These are phyloP conservation scores for Scleropages formosus DNA, from an alignment of 2,797 vertebrate species.

Conservation along the genomic window DNA sequence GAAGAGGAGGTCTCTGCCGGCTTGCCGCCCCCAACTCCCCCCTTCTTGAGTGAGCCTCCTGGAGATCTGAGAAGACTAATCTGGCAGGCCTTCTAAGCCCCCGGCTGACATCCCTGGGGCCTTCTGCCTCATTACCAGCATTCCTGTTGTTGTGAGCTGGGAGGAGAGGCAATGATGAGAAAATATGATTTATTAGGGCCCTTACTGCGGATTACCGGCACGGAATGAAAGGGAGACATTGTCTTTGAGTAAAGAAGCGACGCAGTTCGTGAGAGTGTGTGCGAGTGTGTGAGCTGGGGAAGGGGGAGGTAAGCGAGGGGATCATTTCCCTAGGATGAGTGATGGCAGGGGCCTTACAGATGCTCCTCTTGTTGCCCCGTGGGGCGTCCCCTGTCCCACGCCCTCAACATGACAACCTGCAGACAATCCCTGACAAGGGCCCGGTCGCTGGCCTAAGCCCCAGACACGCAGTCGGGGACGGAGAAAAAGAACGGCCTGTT, in stretches of 20 bases:
- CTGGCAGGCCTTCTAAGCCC: constrained; percentile 27
- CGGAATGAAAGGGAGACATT: constrained; percentile 85
- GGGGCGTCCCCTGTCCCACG: constrained; percentile 72
- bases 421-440: constrained; percentile 81
- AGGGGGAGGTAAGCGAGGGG: constrained; percentile 69
- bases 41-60: background rate
- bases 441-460: constrained; percentile 83
- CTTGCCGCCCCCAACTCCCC: constrained; percentile 18
- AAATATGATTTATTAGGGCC: constrained; percentile 86
- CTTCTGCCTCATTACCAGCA: constrained; percentile 43
- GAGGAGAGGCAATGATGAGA: constrained; percentile 48
- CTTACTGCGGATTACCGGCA: constrained; percentile 78
- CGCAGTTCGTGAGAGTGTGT: constrained; percentile 65
- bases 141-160: constrained; percentile 47
- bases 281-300: constrained; percentile 59
- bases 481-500: constrained; percentile 78
- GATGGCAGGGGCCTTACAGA: constrained; percentile 82
- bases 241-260: constrained; percentile 78
- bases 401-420: constrained; percentile 86
- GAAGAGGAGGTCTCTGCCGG: background rate
- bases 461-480: constrained; percentile 82
- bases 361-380: constrained; percentile 85
- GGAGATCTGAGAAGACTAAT: constrained; percentile 25
- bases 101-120: constrained; percentile 10
- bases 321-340: constrained; percentile 92